A percentile compares a stretch with the other conserved stretches of the same genome.
These are phyloP conservation scores for Heterodera schachtii DNA, from an alignment of 1,140 invertebrate genomes.

Conservation along the genomic window DNA sequence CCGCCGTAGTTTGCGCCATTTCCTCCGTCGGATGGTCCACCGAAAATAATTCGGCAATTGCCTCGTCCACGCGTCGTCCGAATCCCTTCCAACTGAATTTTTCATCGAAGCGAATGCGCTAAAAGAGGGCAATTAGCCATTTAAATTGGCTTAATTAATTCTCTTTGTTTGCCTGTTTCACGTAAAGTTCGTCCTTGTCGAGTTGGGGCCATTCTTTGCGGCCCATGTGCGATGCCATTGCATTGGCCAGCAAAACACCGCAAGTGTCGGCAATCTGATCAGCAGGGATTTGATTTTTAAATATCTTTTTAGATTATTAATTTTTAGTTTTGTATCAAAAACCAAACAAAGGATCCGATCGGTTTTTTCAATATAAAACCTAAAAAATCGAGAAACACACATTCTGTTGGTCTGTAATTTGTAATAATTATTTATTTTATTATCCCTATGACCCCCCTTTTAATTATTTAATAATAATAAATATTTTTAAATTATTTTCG, in stretches of 20 bases:
- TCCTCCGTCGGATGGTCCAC: not conserved
- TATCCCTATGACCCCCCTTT: not conserved
- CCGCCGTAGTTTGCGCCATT: not conserved
- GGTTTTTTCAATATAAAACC: no score
- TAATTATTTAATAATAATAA: no score
- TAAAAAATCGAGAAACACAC: no score
- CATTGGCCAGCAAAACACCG: constrained; percentile 60
- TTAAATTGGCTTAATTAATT: not conserved
- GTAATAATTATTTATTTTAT: not conserved
- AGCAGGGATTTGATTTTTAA: not conserved
- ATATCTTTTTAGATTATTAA: not conserved
- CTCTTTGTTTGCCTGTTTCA: constrained; percentile 48
- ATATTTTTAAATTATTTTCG: no score
- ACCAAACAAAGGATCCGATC: not conserved
- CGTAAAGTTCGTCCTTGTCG: constrained; percentile 56
- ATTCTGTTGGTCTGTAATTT: not conserved
- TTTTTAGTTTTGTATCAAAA: constrained; percentile 15
- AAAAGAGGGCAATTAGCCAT: constrained; percentile 14
- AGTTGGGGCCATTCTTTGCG: constrained; percentile 53
- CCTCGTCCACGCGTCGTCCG: constrained; percentile 53
- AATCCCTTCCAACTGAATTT: constrained; percentile 55
- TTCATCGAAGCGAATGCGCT: constrained; percentile 51
- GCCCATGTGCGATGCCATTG: constrained; percentile 62
- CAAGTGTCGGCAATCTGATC: constrained; percentile 57
- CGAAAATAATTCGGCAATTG: constrained; percentile 46